A percentile compares a stretch with the other conserved stretches of the same genome.
Evolutionary conservation across 1,140 invertebrate species (phyloP).

Genomic region (Pteromalus puparum): DNA sequence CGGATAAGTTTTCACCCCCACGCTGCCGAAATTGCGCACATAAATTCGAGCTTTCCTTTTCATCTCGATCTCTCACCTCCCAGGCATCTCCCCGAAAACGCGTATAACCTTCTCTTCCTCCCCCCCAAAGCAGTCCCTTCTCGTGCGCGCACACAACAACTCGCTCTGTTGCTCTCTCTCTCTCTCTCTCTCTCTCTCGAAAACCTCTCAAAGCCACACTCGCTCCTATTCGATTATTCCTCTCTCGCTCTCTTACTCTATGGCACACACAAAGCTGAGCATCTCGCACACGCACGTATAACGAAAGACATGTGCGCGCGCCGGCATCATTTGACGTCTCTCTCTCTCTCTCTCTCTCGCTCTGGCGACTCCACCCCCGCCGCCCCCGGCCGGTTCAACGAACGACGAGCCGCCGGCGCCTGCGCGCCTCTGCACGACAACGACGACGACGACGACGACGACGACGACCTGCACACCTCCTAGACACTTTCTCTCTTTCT

Average conservation of each 20-base stretch:
- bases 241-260: neutral
- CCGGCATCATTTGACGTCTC: conserved; percentile 19
- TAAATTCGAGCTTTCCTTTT: conserved; percentile 57
- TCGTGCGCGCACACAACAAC: conserved; percentile 6
- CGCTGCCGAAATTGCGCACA: conserved; percentile 31
- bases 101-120: conserved; percentile 18
- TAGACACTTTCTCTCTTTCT: neutral
- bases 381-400: conserved; percentile 63
- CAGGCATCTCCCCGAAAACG: neutral
- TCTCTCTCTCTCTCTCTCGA: neutral
- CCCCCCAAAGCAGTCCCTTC: conserved; percentile 11
- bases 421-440: conserved; percentile 60
- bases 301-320: neutral
- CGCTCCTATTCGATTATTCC: conserved; percentile 30
- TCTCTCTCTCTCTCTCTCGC: neutral
- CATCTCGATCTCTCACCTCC: neutral
- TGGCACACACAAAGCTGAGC: neutral
- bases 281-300: neutral
- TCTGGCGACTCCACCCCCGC: conserved; percentile 42
- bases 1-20: conserved; percentile 1
- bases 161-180: conserved; percentile 32
- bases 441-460: conserved; percentile 62
- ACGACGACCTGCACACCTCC: conserved; percentile 46
- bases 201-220: conserved; percentile 3
- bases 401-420: conserved; percentile 63